These are phyloP conservation scores for Arrhopalites spinosus DNA, from an alignment of 2,888 invertebrate genomes.

Conservation along the genomic window DNA sequence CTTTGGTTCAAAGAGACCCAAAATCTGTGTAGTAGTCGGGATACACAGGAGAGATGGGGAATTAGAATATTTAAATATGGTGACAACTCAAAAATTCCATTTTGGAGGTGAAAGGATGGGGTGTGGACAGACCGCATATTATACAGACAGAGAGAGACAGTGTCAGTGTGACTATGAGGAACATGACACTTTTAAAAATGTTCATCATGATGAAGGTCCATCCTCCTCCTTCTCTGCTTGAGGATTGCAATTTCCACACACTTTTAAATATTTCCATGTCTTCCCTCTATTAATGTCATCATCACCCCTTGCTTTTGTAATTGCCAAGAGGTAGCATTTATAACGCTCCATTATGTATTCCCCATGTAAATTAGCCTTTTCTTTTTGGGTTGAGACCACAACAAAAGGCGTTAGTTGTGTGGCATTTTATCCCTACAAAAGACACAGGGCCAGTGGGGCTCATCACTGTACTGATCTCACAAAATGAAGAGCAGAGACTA, in stretches of 20 bases:
- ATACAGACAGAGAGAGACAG: neutral
- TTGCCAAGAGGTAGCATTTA: too few relatives aligned
- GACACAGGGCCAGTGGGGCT: too few relatives aligned
- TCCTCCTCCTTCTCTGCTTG: neutral
- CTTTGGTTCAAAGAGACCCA: too few relatives aligned
- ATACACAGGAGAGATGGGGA: neutral
- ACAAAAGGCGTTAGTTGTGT: too few relatives aligned
- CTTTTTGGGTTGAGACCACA: neutral
- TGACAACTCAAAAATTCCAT: slow-evolving; percentile 31
- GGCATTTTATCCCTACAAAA: too few relatives aligned
- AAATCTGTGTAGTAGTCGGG: neutral
- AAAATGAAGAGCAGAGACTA: too few relatives aligned
- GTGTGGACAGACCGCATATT: slow-evolving; percentile 20
- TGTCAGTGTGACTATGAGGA: slow-evolving; percentile 13
- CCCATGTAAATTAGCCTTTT: neutral
- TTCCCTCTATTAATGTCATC: too few relatives aligned
- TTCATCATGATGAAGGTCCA: neutral
- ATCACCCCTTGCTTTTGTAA: too few relatives aligned
- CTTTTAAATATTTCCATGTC: too few relatives aligned
- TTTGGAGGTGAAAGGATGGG: slow-evolving; percentile 35
- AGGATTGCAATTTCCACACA: too few relatives aligned
- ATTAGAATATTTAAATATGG: slow-evolving; percentile 33
- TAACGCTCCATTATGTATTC: neutral
- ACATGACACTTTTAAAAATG: slow-evolving; percentile 29
- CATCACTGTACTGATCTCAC: too few relatives aligned